Conservation (phyloP, 1,140 invertebrate species). For the Drosophila simulans region DNA sequence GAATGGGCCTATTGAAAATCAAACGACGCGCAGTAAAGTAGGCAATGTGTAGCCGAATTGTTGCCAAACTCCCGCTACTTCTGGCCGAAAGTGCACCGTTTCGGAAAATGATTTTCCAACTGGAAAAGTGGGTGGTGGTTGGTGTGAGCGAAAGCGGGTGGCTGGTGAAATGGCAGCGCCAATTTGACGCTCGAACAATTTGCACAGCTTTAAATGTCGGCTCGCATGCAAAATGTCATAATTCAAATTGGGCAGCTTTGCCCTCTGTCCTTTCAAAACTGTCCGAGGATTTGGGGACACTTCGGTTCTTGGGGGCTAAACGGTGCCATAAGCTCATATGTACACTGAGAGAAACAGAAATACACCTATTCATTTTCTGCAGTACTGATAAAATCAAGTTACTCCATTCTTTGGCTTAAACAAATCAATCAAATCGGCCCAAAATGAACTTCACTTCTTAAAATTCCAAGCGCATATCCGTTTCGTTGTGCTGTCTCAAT, state of each 20-base stretch:
- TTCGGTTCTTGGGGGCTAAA: slow-evolving; percentile 22
- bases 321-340: background rate
- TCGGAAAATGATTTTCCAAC: slow-evolving; percentile 57
- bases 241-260: slow-evolving; percentile 60
- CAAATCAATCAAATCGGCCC: background rate
- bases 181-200: slow-evolving; percentile 81
- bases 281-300: background rate
- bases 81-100: slow-evolving; percentile 45
- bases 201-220: slow-evolving; percentile 81
- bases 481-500: slow-evolving; percentile 2
- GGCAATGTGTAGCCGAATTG: slow-evolving; percentile 51
- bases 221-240: slow-evolving; percentile 79
- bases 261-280: background rate
- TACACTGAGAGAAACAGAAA: background rate
- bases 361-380: too few species aligned
- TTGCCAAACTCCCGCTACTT: slow-evolving; percentile 27
- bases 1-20: slow-evolving; percentile 70
- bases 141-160: background rate
- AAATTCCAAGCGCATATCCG: slow-evolving; percentile 19
- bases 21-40: slow-evolving; percentile 74
- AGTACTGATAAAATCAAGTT: too few species aligned
- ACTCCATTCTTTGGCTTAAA: background rate
- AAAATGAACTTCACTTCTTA: background rate
- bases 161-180: slow-evolving; percentile 63
- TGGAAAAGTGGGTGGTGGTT: background rate